Percentiles rank a stretch among this genome's conserved stretches.
Conservation (phyloP, 1,140 invertebrate species). For the Copidosoma floridanum region DNA sequence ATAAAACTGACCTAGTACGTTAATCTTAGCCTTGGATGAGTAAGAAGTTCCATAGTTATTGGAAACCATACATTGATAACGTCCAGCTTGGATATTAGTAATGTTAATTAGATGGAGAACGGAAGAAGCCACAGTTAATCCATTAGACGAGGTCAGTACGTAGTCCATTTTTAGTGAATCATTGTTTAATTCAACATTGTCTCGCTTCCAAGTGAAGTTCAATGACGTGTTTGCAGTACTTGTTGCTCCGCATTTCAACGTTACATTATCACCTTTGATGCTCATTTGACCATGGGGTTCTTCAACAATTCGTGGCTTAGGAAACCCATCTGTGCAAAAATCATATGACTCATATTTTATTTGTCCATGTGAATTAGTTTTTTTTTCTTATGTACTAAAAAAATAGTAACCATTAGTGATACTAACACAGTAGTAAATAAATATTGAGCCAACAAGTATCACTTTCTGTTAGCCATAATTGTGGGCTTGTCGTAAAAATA, state of each 20-base stretch:
- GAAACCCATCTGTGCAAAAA: slow-evolving; percentile 65
- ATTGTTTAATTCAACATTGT: slow-evolving; percentile 72
- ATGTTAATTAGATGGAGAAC: slow-evolving; percentile 71
- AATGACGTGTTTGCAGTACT: slow-evolving; percentile 62
- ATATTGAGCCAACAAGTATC: no score
- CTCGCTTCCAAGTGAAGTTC: slow-evolving; percentile 83
- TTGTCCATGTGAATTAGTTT: neutral
- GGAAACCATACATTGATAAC: slow-evolving; percentile 89
- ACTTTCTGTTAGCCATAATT: no score
- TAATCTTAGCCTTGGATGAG: slow-evolving; percentile 81
- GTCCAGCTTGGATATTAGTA: slow-evolving; percentile 74
- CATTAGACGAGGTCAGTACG: slow-evolving; percentile 46
- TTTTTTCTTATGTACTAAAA: slow-evolving; percentile 15
- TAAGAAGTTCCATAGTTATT: slow-evolving; percentile 89
- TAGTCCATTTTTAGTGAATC: slow-evolving; percentile 39
- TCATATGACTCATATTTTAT: no score
- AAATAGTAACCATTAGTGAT: slow-evolving; percentile 6
- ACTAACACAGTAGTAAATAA: neutral
- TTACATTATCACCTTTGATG: slow-evolving; percentile 81
- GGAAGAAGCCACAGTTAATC: slow-evolving; percentile 64
- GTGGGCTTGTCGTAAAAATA: no score
- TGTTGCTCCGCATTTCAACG: slow-evolving; percentile 76
- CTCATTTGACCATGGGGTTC: slow-evolving; percentile 79
- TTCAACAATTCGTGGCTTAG: slow-evolving; percentile 80
- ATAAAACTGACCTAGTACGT: slow-evolving; percentile 70